Percentiles rank a stretch among this genome's conserved stretches.
Evolutionary conservation across 2,888 invertebrate genomes (phyloP).

Genomic region (Ichneumon xanthorius): DNA sequence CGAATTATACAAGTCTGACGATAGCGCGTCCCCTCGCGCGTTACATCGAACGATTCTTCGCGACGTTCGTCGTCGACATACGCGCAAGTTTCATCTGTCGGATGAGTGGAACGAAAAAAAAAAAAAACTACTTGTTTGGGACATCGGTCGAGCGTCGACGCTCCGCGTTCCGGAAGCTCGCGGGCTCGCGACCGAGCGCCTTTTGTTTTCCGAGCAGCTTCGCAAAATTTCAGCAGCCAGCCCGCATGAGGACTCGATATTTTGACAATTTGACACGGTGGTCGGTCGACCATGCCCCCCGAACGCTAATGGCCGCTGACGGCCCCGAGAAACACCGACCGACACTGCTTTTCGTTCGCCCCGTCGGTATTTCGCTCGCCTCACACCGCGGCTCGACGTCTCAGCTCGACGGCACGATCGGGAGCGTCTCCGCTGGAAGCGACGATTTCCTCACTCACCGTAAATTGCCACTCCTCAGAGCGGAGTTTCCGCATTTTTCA

Average conservation of each 20-base stretch:
- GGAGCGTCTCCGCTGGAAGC: constrained; percentile 39
- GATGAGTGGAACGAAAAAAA: constrained; percentile 16
- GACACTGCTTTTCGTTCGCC: constrained; percentile 37
- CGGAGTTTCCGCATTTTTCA: constrained; percentile 78
- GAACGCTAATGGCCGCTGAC: constrained; percentile 81
- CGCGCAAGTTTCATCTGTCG: neutral
- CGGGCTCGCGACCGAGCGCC: neutral
- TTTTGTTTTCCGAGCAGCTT: neutral
- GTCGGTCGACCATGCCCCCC: constrained; percentile 78
- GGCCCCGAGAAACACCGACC: constrained; percentile 69
- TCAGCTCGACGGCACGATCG: neutral
- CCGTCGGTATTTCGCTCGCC: constrained; percentile 22
- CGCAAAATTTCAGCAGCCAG: neutral
- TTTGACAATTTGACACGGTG: constrained; percentile 75
- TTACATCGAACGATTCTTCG: too few relatives aligned
- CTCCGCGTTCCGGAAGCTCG: neutral
- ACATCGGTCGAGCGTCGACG: neutral
- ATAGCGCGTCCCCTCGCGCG: too few relatives aligned
- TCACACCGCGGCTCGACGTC: neutral
- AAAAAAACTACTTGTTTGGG: constrained; percentile 35
- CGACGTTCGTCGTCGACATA: too few relatives aligned
- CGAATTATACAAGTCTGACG: too few relatives aligned
- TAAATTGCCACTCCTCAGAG: constrained; percentile 78
- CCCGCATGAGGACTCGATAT: constrained; percentile 5
- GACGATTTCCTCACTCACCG: constrained; percentile 75